Evolutionary conservation across 2,888 invertebrate species (phyloP), one percentile per base, ranked within the genome.

Genomic region (Neoaliturus tenellus): DNA sequence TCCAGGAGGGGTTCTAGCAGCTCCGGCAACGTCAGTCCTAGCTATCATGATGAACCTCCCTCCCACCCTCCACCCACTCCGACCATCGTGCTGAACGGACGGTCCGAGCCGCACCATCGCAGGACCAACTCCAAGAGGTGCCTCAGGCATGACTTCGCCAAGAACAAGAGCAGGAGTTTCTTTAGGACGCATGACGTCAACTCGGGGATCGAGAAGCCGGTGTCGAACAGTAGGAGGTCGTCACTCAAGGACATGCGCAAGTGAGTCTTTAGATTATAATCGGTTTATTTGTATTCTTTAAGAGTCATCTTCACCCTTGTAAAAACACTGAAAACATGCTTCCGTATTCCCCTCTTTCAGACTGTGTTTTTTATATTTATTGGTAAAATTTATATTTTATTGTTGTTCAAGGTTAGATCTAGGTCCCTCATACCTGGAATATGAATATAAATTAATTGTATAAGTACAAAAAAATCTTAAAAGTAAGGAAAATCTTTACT

Each of bases 171-270:
- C 86, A 89, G 90, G 48, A 91, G 90, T 85, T 90, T 92, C 86
- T 91, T 91, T 87, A 89, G 91, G 82, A 91, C 91, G 0, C 90
- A 90, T 78, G 90, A 90, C 62, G 86, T 87, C 73, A 85, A 86
- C 62, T 88, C 88, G 10, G 85, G 86, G 44, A 85, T 86, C 0
- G 82, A 85, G 14, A 85, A 87, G 39, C 84, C 86, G 17, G 88
- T 88, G 12, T 88, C 89, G 8, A 86, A 88, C 17, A 89, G 91
- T 87, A 86, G 92, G 39, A 87, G 92, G 75, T 91, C 90, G 82
- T 91, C 91, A 81, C 88, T 92, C 58, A 92, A 91, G 87, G 92
- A 92, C 86, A 91, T 92, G 91, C 88, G 92, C 69, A 92, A 91
- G 89, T 89, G 83, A 88, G 88, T 87, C 25, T 48, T 48, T n/a